These are phyloP conservation scores for Drosophila pseudoobscura DNA, from an alignment of 1,140 invertebrate genomes.

Conservation along the genomic window DNA sequence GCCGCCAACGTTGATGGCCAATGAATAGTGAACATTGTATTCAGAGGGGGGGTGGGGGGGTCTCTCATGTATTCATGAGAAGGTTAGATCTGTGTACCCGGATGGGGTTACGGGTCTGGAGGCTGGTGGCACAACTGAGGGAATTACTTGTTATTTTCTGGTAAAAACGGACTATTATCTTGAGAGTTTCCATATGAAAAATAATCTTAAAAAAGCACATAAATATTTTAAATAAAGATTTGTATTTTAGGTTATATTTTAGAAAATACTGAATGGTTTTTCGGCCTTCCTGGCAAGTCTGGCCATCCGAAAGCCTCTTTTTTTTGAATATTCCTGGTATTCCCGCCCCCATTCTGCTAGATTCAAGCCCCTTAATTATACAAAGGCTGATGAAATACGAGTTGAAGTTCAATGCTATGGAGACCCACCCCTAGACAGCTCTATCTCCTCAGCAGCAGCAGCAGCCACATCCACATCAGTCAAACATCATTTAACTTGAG, in stretches of 20 bases:
- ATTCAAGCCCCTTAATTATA: no score
- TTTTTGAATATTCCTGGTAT: no score
- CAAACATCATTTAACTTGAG: conserved; percentile 65
- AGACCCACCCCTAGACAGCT: conserved; percentile 27
- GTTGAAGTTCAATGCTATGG: conserved; percentile 9
- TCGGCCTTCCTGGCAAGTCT: no score
- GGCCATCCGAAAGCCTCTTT: no score
- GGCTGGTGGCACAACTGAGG: background rate
- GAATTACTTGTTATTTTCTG: no score
- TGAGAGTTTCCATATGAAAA: no score
- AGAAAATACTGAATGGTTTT: no score
- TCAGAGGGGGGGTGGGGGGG: background rate
- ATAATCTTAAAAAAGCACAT: no score
- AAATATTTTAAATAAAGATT: no score
- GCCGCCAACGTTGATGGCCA: conserved; percentile 58
- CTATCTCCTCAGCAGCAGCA: conserved; percentile 5
- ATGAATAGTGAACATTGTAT: conserved; percentile 75
- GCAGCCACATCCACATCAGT: conserved; percentile 44
- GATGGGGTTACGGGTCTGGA: background rate
- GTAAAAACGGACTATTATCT: no score
- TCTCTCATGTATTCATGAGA: background rate
- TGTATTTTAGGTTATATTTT: no score
- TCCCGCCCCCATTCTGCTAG: no score
- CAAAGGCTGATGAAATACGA: conserved; percentile 9
- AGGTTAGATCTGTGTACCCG: background rate